These are phyloP conservation scores for Rotaria macrura DNA, from an alignment of 2,888 invertebrate species.

Conservation along the genomic window DNA sequence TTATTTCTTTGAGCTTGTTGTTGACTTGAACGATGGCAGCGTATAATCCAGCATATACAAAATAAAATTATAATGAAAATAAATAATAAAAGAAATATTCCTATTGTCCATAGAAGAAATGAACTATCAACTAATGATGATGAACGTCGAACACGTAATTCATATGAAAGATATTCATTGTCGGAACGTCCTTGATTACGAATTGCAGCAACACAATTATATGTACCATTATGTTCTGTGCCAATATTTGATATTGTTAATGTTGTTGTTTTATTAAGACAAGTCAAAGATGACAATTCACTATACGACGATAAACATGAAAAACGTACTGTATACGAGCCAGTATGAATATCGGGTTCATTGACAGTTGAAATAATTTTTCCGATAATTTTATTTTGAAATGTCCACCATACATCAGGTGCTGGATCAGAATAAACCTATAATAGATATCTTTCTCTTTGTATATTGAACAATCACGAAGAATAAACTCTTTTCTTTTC, in stretches of 20 bases:
- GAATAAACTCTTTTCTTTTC: too few relatives aligned
- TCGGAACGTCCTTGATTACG: conserved; percentile 6
- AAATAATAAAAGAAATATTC: not conserved
- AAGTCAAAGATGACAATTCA: not conserved
- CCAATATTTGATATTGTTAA: conserved; percentile 8
- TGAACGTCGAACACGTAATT: not conserved
- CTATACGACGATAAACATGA: not conserved
- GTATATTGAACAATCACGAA: not conserved
- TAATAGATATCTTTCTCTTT: not conserved
- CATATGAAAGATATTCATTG: conserved; percentile 8
- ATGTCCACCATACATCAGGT: conserved; percentile 3
- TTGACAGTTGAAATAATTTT: not conserved
- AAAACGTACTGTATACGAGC: not conserved
- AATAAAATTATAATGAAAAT: not conserved
- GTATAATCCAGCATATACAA: not conserved
- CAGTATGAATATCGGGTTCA: not conserved
- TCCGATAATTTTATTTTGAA: conserved; percentile 4
- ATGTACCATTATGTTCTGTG: conserved; percentile 3
- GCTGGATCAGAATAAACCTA: conserved; percentile 18
- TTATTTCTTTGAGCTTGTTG: conserved; percentile 9
- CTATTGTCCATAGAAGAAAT: not conserved
- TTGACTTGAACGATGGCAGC: conserved; percentile 9
- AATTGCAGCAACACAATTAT: conserved; percentile 19
- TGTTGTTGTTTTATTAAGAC: conserved; percentile 19
- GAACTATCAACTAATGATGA: not conserved